Evolutionary conservation across 2,113 vertebrate genomes (phyloP), one percentile per base, ranked within the genome.

Genomic region (Bujurquina vittata): DNA sequence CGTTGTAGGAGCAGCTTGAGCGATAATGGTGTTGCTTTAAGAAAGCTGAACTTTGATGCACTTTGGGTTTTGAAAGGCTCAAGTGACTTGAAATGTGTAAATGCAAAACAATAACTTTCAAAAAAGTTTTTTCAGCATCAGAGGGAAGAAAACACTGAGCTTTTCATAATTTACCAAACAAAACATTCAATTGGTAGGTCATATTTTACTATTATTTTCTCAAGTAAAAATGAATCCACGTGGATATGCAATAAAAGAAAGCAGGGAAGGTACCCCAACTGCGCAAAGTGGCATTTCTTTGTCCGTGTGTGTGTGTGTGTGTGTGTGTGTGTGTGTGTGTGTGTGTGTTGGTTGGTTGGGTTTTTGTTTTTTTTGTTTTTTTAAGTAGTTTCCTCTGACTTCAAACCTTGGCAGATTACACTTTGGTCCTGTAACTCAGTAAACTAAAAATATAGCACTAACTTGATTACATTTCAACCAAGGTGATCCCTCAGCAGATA

Each of bases 401-500:
- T 2, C 3, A 40, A 35, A 60, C n/a, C 2, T 37, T 4, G 49
- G 10, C 52, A 77, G 56, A 63, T 81, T 84, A 59, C 60, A 74
- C 49, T 75, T 84, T 22, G 77, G 31, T 60, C 55, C 69, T 83
- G 62, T 72, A 72, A 78, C n/a, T 54, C 40, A 77, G 67, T 69
- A 59, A 84, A 72, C 43, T 20, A 56, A 60, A 87, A 85, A 75
- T 63, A 75, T 55, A 61, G 77, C 67, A 84, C 35, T 77, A 23
- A 59, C 79, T 89, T 90, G 84, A 91, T 91, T 90, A 84, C 76
- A 88, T 86, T 83, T 85, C 63, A 69, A 52, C 85, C 52, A 75
- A 75, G 29, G 65, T 88, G 87, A 90, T 87, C 80, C 86, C 62
- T 86, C 75, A 79, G 67, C 85, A 81, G 62, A 90, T 84, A 77